phyloP scores from a whole-genome alignment of 2,797 vertebrate species.

The Enteromius paludinosus region DNA sequence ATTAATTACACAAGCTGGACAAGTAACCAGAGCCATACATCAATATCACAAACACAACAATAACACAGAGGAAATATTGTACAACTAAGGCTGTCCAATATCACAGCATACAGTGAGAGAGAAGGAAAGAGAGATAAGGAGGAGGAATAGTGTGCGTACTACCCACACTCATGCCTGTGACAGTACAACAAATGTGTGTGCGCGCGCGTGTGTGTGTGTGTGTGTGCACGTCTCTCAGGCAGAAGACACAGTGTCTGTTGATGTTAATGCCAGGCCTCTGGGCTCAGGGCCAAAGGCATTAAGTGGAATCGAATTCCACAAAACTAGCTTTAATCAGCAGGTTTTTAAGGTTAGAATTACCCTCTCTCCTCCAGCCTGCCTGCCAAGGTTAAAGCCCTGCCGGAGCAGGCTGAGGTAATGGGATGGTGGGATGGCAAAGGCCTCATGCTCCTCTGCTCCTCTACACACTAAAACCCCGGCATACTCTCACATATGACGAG shows the following conservation, averaged over 20 bases:
- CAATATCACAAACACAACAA: constrained; percentile 77
- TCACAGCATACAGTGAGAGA: constrained; percentile 43
- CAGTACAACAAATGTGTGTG: constrained; percentile 50
- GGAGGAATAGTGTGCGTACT: constrained; percentile 45
- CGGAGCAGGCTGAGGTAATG: constrained; percentile 52
- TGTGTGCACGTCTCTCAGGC: constrained; percentile 68
- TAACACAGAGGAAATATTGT: constrained; percentile 67
- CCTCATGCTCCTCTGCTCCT: constrained; percentile 47
- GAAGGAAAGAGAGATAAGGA: constrained; percentile 33
- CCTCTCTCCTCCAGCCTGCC: constrained; percentile 90
- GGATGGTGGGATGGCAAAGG: constrained; percentile 52
- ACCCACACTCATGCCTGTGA: constrained; percentile 59
- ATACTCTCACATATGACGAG: constrained; percentile 23
- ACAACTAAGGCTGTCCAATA: constrained; percentile 24
- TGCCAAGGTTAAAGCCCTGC: constrained; percentile 95
- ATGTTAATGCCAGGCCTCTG: constrained; percentile 91
- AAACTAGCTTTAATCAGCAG: constrained; percentile 99
- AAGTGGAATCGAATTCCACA: constrained; percentile 98
- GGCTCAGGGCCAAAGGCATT: constrained; percentile 94
- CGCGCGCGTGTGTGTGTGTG: neutral
- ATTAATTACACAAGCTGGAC: constrained; percentile 79
- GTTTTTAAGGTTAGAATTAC: constrained; percentile 99
- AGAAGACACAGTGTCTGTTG: constrained; percentile 85
- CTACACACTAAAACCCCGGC: constrained; percentile 34
- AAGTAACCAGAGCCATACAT: constrained; percentile 79